Evolutionary conservation across 2,113 vertebrate genomes (phyloP), one percentile per base, ranked within the genome.

Genomic region (Hemichromis elongatus): DNA sequence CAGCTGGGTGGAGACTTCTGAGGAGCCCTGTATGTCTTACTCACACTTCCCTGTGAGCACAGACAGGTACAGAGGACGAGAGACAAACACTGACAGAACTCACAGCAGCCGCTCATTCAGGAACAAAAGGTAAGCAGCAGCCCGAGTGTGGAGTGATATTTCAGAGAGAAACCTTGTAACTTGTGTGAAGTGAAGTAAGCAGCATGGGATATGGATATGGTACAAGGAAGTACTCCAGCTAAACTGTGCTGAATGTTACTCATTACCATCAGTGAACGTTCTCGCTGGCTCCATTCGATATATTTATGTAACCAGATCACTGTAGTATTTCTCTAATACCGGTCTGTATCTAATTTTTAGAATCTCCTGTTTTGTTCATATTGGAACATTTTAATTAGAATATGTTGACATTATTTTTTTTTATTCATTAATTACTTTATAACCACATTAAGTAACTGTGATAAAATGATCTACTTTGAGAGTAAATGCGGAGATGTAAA

Each of bases 1-100:
- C 56, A 85, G 56, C 6, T 26, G 90, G 93, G 92, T 70, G 93
- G 92, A 90, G 92, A 81, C 87, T 88, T 45, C 3, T 10, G 24
- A 28, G 53, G 21, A 84, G 50, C 12, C 45, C 19, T 35, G 42
- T 59, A 63, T 63, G 2, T 61, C 9, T 56, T n/a, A 5, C 26
- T 19, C 24, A 52, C 45, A 73, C 63, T 79, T 92, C 50, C 85
- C 82, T 26, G 59, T 85, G 13, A 53, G 24, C 47, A n/a, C 40
- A 86, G 52, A 47, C 70, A 30, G 80, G 16, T 19, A 33, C 16
- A 6, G 14, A 70, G 33, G 18, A 42, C 53, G 50, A 63, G 56
- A 85, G 79, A 57, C 28, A 0, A 16, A 77, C 19, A 7, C 37
- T 47, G 37, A 77, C 37, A 47, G 47, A 40, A 35, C 19, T 55